Conservation (phyloP, 2,888 invertebrate species). For the Meta bourneti region DNA sequence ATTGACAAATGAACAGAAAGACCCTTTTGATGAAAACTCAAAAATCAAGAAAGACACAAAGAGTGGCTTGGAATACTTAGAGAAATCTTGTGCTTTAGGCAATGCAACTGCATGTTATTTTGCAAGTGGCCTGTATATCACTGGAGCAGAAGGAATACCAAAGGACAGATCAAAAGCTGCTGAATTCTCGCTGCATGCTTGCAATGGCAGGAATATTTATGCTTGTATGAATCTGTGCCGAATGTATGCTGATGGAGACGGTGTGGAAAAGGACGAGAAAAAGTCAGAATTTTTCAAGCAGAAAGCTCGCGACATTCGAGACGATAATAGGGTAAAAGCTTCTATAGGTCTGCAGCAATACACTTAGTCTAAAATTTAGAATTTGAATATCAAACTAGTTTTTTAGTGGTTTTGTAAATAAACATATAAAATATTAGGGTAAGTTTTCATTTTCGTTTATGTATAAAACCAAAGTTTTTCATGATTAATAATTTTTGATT, state of each 20-base stretch:
- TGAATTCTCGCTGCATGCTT: constrained; percentile 88
- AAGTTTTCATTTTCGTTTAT: background rate
- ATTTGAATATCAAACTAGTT: background rate
- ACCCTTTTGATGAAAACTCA: constrained; percentile 68
- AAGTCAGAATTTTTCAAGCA: constrained; percentile 88
- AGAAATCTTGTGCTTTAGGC: constrained; percentile 81
- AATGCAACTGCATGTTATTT: constrained; percentile 89
- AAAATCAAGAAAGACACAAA: constrained; percentile 76
- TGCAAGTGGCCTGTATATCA: constrained; percentile 87
- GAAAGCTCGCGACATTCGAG: constrained; percentile 87
- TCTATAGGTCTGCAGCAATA: constrained; percentile 54
- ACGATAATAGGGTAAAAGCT: constrained; percentile 83
- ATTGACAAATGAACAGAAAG: constrained; percentile 83
- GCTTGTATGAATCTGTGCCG: constrained; percentile 94
- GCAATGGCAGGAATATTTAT: constrained; percentile 90
- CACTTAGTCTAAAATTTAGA: constrained; percentile 14
- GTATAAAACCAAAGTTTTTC: too few species aligned
- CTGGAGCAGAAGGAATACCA: constrained; percentile 82
- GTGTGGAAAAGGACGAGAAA: constrained; percentile 87
- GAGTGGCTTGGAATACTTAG: constrained; percentile 83
- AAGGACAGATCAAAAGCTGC: constrained; percentile 89
- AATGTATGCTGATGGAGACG: constrained; percentile 92
- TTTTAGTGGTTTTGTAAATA: constrained; percentile 13
- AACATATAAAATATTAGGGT: background rate
- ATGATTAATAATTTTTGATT: too few species aligned